Evolutionary conservation across 2,113 vertebrate species (phyloP).

Genomic region (Acinonyx jubatus): DNA sequence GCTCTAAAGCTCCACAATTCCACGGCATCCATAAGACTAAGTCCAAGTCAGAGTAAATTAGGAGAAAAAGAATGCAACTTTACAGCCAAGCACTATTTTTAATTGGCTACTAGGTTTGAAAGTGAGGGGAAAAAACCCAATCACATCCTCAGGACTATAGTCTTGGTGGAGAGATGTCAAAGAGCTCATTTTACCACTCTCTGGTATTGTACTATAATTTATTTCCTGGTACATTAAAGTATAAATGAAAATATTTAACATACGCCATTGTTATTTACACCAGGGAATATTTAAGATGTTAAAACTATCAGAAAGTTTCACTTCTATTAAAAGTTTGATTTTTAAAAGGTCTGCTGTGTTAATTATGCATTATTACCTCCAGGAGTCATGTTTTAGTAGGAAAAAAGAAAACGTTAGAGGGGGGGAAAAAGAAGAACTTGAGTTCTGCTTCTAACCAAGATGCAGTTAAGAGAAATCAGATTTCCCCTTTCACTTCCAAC

Average conservation of each 20-base stretch:
- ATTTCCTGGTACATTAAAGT: neutral
- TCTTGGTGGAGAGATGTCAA: neutral
- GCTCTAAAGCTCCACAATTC: neutral
- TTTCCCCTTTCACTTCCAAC: neutral
- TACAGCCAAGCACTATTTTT: neutral
- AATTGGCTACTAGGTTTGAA: neutral
- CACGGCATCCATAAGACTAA: neutral
- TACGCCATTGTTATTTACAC: neutral
- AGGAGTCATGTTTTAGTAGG: neutral
- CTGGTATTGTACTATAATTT: neutral
- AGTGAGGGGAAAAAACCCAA: neutral
- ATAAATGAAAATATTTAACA: constrained; percentile 4
- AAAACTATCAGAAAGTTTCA: neutral
- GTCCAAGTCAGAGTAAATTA: constrained; percentile 13
- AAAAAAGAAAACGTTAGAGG: neutral
- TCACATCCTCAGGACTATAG: neutral
- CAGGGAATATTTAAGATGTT: neutral
- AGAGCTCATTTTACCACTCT: neutral
- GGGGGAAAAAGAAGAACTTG: neutral
- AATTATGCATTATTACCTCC: neutral
- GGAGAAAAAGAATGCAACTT: neutral
- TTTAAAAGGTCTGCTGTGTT: constrained; percentile 9
- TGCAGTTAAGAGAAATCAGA: neutral
- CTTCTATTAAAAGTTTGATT: constrained; percentile 3
- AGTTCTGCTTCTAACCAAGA: constrained; percentile 13